Conservation (phyloP, 1,140 invertebrate genomes). For the Cydia splendana region DNA sequence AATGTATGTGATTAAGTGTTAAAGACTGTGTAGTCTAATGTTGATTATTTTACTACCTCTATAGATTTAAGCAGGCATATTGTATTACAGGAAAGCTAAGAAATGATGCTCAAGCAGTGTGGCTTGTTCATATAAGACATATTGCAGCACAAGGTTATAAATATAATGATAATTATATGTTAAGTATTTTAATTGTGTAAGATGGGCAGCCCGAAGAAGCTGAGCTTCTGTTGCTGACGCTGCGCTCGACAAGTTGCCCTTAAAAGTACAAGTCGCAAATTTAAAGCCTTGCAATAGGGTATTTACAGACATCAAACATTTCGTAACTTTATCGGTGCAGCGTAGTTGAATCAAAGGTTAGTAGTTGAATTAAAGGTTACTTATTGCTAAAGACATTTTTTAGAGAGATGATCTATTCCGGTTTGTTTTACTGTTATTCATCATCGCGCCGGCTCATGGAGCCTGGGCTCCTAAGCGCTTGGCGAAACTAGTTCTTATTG, state of each 20-base stretch:
- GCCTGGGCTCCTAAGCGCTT: too few relatives aligned
- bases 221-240: background rate
- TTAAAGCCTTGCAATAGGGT: background rate
- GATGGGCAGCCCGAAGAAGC: background rate
- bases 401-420: too few relatives aligned
- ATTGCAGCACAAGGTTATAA: background rate
- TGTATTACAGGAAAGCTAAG: background rate
- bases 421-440: too few relatives aligned
- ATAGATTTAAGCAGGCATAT: background rate
- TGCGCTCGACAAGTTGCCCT: background rate
- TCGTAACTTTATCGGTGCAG: too few relatives aligned
- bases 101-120: background rate
- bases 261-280: background rate
- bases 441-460: too few relatives aligned
- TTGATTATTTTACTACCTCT: slow-evolving; percentile 27
- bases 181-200: background rate
- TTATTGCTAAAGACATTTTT: too few relatives aligned
- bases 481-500: too few relatives aligned
- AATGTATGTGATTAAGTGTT: slow-evolving; percentile 12
- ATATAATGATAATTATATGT: background rate
- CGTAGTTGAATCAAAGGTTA: too few relatives aligned
- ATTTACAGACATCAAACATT: too few relatives aligned
- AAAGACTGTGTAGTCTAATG: slow-evolving; percentile 20
- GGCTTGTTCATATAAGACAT: background rate
- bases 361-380: too few relatives aligned